Base-by-base conservation (phyloP, 2,797 vertebrate genomes). In the Takifugu rubripes region DNA sequence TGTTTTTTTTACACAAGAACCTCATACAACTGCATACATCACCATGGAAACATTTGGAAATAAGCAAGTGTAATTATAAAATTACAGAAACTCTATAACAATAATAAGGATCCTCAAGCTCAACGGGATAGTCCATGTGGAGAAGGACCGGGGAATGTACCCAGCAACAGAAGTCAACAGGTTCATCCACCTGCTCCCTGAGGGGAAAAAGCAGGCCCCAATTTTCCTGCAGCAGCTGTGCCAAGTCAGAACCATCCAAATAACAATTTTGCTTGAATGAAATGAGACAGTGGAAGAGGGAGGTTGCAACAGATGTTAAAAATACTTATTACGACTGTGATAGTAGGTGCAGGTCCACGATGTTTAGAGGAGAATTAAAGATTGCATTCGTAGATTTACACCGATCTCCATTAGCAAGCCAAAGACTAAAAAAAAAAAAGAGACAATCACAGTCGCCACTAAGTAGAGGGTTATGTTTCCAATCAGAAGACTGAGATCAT, bases 121-220 rank as follows among this genome's bases (percentile, higher is more conserved):
- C 36, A 40, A 40, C 12, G 36, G 12, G 36, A 59, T 52, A 45
- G 14, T 17, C 24, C 25, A 47, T 43, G 45, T 50, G 58, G 46
- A 60, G 43, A 57, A 64, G 58, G 25, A 56, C 25, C 29, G 47
- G 61, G 56, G 59, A 64, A 76, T 72, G 65, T 66, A 56, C 49
- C 25, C 8, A 56, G 42, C 5, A 33, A 58, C 11, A 31, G 50
- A 60, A 84, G 79, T 88, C 70, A 65, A 33, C 26, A 10, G 56
- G 87, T 90, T 89, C 72, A 69, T 77, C 68, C 86, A 90, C 86
- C 82, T 90, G 89, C 79, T 77, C 79, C 79, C 84, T 60, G 63
- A 65, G 72, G 80, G 68, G 46, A 2, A 51, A 66, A 66, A 49
- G 52, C 46, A 60, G 45, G 21, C 56, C 43, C 42, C 24, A 26